Conservation (phyloP, 2,797 vertebrate genomes). For the Rhynchonycteris naso region DNA sequence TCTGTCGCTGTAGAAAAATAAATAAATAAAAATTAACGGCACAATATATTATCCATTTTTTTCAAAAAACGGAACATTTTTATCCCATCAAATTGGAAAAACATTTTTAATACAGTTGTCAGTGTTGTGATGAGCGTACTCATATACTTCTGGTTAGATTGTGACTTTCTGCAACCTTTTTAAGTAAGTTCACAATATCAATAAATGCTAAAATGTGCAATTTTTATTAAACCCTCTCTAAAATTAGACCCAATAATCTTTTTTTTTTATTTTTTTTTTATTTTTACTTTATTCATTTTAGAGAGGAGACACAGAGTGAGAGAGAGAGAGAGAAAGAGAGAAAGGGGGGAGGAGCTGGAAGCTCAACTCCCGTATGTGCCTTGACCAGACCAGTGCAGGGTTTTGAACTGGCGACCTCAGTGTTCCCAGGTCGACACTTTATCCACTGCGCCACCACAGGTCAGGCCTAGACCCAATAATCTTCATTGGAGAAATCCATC, state of each 20-base stretch:
- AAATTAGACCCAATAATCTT: conserved; percentile 31
- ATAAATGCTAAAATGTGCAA: not conserved
- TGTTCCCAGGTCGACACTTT: too few species aligned
- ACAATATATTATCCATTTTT: not conserved
- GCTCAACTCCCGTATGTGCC: too few species aligned
- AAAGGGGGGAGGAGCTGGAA: too few species aligned
- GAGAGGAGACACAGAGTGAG: too few species aligned
- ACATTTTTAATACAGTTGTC: not conserved
- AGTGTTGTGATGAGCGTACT: not conserved
- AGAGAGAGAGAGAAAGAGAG: too few species aligned
- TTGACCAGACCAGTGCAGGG: too few species aligned
- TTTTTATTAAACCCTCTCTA: not conserved
- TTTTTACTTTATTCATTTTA: too few species aligned
- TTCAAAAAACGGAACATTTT: not conserved
- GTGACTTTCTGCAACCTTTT: not conserved
- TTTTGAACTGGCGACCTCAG: too few species aligned
- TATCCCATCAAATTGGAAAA: not conserved
- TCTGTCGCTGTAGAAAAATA: too few species aligned
- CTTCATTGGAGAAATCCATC: not conserved
- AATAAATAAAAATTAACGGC: not conserved
- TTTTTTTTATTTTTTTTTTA: too few species aligned
- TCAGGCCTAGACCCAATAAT: not conserved
- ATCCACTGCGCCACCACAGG: too few species aligned
- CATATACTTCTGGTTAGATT: not conserved
- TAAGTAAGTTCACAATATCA: not conserved